phyloP scores from a whole-genome alignment of 2,797 vertebrate genomes.

The Psittacula echo region DNA sequence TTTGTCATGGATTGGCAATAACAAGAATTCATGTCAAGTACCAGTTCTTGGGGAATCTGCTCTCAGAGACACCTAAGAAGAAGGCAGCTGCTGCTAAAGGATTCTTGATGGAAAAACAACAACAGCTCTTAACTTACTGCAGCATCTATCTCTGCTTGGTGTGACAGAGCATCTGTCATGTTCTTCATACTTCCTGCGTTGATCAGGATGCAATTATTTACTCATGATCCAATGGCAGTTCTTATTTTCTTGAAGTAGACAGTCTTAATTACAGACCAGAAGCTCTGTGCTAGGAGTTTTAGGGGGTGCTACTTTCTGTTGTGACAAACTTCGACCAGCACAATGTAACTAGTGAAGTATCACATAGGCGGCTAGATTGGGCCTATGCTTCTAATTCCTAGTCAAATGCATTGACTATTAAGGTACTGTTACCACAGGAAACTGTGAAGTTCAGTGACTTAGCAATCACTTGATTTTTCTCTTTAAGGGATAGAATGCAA shows the following conservation, averaged over 20 bases:
- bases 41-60: not conserved
- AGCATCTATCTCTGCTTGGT: not conserved
- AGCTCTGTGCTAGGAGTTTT: not conserved
- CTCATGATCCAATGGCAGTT: not conserved
- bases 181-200: not conserved
- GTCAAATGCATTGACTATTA: not conserved
- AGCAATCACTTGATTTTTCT: not conserved
- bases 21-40: not conserved
- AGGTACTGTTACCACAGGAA: not conserved
- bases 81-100: not conserved
- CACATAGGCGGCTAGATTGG: not conserved
- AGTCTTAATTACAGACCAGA: not conserved
- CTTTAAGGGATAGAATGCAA: constrained; percentile 87
- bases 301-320: not conserved
- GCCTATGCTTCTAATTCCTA: not conserved
- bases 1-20: not conserved
- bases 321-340: not conserved
- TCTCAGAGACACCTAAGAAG: not conserved
- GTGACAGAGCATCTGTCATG: not conserved
- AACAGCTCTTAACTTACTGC: not conserved
- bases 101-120: not conserved
- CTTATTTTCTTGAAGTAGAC: not conserved
- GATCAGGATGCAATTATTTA: not conserved
- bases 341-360: not conserved
- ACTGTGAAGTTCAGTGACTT: not conserved